phyloP scores from a whole-genome alignment of 2,888 invertebrate genomes.

The Calephelis perditalis region DNA sequence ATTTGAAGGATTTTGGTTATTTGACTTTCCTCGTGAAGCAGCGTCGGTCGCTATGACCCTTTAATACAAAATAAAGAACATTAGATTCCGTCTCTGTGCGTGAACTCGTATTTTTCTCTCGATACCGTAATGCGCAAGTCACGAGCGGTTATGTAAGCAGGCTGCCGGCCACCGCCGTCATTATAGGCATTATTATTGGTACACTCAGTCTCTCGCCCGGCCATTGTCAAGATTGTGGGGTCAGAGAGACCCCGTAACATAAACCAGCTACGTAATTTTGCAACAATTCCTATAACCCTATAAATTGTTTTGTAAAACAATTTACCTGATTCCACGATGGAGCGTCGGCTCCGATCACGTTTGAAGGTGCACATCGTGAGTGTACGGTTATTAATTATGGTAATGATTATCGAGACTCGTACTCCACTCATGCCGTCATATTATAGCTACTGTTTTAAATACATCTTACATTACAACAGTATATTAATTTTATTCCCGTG shows the following conservation, averaged over 20 bases:
- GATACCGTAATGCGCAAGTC: conserved; percentile 76
- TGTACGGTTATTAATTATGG: conserved; percentile 65
- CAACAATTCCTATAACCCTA: conserved; percentile 63
- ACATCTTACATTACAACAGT: conserved; percentile 15
- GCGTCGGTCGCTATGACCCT: conserved; percentile 10
- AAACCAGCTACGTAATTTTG: conserved; percentile 68
- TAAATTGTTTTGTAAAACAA: conserved; percentile 71
- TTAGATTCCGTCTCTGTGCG: conserved; percentile 34
- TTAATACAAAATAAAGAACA: neutral
- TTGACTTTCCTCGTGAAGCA: conserved; percentile 16
- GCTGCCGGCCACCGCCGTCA: conserved; percentile 65
- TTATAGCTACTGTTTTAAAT: conserved; percentile 22
- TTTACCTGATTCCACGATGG: conserved; percentile 46
- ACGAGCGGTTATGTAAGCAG: conserved; percentile 77
- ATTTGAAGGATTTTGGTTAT: no score
- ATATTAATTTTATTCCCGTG: neutral
- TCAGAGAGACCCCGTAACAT: conserved; percentile 52
- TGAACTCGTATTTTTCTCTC: conserved; percentile 63
- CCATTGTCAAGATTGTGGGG: conserved; percentile 78
- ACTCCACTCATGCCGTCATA: conserved; percentile 41
- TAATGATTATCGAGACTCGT: conserved; percentile 55
- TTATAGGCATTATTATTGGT: conserved; percentile 71
- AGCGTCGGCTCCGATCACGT: conserved; percentile 51
- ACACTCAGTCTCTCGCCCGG: conserved; percentile 55
- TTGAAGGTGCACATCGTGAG: conserved; percentile 62